Evolutionary conservation across 1,140 invertebrate species (phyloP).

Genomic region (Plutomurus gul): DNA sequence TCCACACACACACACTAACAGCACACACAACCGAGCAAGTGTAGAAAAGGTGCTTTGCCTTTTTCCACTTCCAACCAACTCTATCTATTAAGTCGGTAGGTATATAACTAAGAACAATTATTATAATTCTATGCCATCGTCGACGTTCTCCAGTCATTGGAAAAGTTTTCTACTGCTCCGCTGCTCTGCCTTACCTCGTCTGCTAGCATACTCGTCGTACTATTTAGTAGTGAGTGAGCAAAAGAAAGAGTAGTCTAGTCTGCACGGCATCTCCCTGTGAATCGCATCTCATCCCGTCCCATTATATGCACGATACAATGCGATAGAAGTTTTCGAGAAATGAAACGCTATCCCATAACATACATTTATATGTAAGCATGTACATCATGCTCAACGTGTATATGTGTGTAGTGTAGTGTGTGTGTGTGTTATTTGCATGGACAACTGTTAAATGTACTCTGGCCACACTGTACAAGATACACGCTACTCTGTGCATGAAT

Average conservation of each 20-base stretch:
- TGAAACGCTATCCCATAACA: slow-evolving; percentile 16
- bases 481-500: too few species aligned
- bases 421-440: too few species aligned
- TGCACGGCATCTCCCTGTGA: slow-evolving; percentile 26
- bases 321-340: slow-evolving; percentile 19
- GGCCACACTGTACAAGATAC: too few species aligned
- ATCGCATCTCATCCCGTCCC: slow-evolving; percentile 24
- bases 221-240: too few species aligned
- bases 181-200: not conserved
- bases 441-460: too few species aligned
- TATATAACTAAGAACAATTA: slow-evolving; percentile 29
- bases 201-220: too few species aligned
- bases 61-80: not conserved
- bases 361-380: not conserved
- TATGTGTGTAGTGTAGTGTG: not conserved
- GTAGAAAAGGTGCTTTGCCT: not conserved
- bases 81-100: slow-evolving; percentile 14
- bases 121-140: slow-evolving; percentile 33
- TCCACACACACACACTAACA: not conserved
- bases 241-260: slow-evolving; percentile 13
- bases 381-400: not conserved
- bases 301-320: slow-evolving; percentile 21
- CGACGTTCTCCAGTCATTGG: slow-evolving; percentile 19
- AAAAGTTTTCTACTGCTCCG: slow-evolving; percentile 16
- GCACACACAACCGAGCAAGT: not conserved